Conservation (phyloP, 2,113 vertebrate species). For the Brienomyrus brachyistius region DNA sequence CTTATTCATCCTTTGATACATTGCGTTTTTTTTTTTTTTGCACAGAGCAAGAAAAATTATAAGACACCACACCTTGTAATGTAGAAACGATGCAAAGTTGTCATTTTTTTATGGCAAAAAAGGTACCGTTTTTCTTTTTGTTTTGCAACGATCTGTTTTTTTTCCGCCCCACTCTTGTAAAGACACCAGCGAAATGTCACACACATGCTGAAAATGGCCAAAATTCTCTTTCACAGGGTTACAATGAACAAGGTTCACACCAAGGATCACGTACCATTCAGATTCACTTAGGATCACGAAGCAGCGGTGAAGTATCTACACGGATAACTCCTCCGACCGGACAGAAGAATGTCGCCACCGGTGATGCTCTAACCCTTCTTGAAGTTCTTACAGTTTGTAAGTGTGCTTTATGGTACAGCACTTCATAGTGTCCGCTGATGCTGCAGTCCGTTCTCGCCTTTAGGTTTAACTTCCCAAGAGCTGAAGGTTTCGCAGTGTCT, state of each 20-base stretch:
- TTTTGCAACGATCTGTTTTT: constrained; percentile 37
- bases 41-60: constrained; percentile 28
- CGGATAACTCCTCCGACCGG: constrained; percentile 69
- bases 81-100: constrained; percentile 31
- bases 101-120: constrained; percentile 39
- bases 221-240: constrained; percentile 67
- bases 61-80: constrained; percentile 20
- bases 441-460: constrained; percentile 53
- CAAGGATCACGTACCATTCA: constrained; percentile 54
- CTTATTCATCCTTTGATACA: constrained; percentile 13
- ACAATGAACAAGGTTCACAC: constrained; percentile 59
- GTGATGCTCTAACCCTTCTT: constrained; percentile 49
- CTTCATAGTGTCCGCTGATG: constrained; percentile 66
- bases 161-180: constrained; percentile 57
- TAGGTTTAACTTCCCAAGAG: constrained; percentile 71
- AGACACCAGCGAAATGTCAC: constrained; percentile 68
- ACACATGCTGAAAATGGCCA: constrained; percentile 67
- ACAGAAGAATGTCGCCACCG: constrained; percentile 52
- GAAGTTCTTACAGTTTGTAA: constrained; percentile 56
- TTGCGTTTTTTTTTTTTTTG: constrained; percentile 4
- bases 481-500: constrained; percentile 45
- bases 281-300: constrained; percentile 80
- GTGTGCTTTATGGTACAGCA: constrained; percentile 80
- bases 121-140: constrained; percentile 44
- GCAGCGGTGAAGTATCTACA: constrained; percentile 76